Evolutionary conservation across 2,888 invertebrate species (phyloP).

Genomic region (Rhagonycha lutea): DNA sequence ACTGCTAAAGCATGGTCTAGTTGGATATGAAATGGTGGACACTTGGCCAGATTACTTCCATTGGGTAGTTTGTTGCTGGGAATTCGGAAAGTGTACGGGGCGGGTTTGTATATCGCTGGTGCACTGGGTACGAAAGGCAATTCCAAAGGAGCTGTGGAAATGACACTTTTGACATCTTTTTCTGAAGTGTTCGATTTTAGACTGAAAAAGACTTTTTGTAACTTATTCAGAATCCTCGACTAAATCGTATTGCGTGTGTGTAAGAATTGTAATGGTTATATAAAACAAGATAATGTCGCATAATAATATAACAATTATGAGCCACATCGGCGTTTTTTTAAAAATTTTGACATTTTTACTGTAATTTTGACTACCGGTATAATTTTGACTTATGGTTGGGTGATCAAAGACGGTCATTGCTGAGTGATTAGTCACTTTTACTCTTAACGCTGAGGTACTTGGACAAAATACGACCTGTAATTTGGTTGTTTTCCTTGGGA

Average conservation of each 20-base stretch:
- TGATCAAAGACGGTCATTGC: background rate
- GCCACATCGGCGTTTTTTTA: background rate
- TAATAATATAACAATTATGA: background rate
- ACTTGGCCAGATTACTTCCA: conserved; percentile 39
- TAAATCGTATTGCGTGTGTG: background rate
- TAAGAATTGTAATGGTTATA: background rate
- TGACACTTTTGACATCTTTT: background rate
- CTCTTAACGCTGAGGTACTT: no score
- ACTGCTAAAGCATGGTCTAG: conserved; percentile 55
- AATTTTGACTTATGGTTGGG: background rate
- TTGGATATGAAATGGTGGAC: conserved; percentile 52
- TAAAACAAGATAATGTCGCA: background rate
- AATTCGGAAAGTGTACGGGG: conserved; percentile 50
- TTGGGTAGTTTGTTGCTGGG: conserved; percentile 35
- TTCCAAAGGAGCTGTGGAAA: background rate
- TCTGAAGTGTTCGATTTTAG: background rate
- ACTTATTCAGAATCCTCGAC: background rate
- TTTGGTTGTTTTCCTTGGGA: no score
- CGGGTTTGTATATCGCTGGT: conserved; percentile 34
- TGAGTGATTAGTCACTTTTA: no score
- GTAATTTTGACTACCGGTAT: background rate
- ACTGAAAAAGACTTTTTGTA: background rate
- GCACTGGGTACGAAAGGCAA: background rate
- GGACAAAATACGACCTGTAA: no score
- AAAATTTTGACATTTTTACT: background rate